These are phyloP conservation scores for Arrhopalites spinosus DNA, from an alignment of 2,888 invertebrate species.

Conservation along the genomic window DNA sequence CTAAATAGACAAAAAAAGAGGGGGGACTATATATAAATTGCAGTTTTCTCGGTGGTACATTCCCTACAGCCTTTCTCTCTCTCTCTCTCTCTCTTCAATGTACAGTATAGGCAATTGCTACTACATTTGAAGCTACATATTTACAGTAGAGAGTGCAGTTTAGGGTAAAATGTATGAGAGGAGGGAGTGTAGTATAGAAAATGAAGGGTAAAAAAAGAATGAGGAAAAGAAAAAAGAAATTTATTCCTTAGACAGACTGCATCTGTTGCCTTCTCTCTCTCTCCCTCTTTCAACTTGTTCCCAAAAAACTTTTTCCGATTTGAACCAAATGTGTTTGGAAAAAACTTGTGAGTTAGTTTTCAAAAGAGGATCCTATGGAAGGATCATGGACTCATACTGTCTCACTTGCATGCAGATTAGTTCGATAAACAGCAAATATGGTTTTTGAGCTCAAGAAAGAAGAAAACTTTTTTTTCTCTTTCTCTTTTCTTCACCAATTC, in stretches of 20 bases:
- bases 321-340: conserved; percentile 25
- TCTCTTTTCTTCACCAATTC: no score
- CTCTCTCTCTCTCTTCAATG: not conserved
- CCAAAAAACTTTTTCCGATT: conserved; percentile 29
- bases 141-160: no score
- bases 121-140: not conserved
- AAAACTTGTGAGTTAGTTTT: conserved; percentile 10
- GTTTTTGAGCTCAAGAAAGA: no score
- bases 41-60: not conserved
- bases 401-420: no score
- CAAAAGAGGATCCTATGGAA: no score
- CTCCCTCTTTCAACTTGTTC: not conserved
- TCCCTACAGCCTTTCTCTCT: not conserved
- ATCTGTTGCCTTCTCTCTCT: conserved; percentile 28
- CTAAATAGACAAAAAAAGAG: not conserved
- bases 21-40: not conserved
- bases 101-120: not conserved
- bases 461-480: no score
- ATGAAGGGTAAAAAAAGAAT: not conserved
- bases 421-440: no score
- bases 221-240: conserved; percentile 27
- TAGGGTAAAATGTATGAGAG: conserved; percentile 3
- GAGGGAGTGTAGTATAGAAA: not conserved
- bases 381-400: no score
- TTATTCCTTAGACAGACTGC: conserved; percentile 32